Evolutionary conservation across 2,797 vertebrate species (phyloP).

Genomic region (Falco rusticolus): DNA sequence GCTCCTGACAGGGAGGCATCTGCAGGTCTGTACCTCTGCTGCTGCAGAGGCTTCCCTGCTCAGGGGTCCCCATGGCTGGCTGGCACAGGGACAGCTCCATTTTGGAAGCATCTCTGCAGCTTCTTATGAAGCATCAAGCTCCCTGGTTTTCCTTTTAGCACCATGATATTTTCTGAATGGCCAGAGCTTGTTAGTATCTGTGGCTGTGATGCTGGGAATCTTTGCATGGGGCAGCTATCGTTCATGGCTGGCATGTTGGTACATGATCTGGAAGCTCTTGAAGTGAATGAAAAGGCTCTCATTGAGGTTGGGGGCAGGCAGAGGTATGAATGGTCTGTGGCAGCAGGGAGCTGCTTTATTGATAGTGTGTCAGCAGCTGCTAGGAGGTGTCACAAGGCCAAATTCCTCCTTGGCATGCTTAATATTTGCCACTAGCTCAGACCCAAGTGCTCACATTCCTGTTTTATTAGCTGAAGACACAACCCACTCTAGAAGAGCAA

Average conservation of each 20-base stretch:
- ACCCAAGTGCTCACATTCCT: slow-evolving; percentile 52
- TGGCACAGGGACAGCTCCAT: rapidly evolving
- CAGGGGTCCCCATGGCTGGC: not conserved
- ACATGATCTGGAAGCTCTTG: not conserved
- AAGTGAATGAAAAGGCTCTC: not conserved
- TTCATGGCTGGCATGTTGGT: not conserved
- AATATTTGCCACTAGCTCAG: slow-evolving; percentile 2
- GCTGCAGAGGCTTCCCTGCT: not conserved
- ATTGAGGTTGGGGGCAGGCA: not conserved
- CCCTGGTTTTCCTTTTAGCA: not conserved
- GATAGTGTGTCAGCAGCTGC: not conserved
- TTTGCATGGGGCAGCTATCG: not conserved
- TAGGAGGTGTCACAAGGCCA: not conserved
- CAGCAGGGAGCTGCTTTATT: not conserved
- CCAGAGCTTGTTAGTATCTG: rapidly evolving
- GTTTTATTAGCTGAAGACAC: slow-evolving; percentile 61
- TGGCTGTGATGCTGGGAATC: not conserved
- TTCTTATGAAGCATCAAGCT: not conserved
- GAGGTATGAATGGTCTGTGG: not conserved
- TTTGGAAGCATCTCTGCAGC: not conserved
- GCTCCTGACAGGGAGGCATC: rapidly evolving
- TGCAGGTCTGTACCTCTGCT: not conserved
- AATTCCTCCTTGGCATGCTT: slow-evolving; percentile 6
- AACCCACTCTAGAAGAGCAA: slow-evolving; percentile 50
- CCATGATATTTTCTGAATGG: not conserved